Conservation (phyloP, 2,797 vertebrate species). For the Oryzias dopingdopingensis region DNA sequence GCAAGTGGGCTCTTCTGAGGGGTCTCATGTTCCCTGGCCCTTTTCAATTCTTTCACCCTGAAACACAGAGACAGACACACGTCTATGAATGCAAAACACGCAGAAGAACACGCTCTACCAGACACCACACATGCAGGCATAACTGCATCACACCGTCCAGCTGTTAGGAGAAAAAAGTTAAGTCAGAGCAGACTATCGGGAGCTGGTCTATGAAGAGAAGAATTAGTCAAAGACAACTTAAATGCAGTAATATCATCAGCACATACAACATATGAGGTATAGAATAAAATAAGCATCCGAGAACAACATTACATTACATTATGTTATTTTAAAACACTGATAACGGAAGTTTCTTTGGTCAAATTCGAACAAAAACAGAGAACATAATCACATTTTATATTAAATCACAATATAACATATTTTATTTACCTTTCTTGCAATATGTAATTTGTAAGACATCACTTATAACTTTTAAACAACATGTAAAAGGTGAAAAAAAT, state of each 20-base stretch:
- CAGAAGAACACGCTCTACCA: slow-evolving; percentile 5
- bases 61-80: slow-evolving; percentile 74
- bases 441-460: too few species aligned
- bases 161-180: slow-evolving; percentile 18
- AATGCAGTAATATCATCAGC: background rate
- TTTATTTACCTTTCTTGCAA: too few species aligned
- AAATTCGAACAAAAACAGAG: too few species aligned
- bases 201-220: slow-evolving; percentile 53
- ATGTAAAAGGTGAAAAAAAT: too few species aligned
- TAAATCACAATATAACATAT: too few species aligned
- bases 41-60: slow-evolving; percentile 99
- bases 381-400: too few species aligned
- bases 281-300: too few species aligned
- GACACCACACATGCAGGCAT: slow-evolving; percentile 6
- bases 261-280: too few species aligned
- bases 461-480: too few species aligned
- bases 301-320: too few species aligned
- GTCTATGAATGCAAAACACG: slow-evolving; percentile 13
- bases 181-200: slow-evolving; percentile 32
- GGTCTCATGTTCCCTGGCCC: slow-evolving; percentile 99
- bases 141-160: slow-evolving; percentile 18
- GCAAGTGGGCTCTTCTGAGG: slow-evolving; percentile 90
- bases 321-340: too few species aligned
- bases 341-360: too few species aligned
- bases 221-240: slow-evolving; percentile 22